These are phyloP conservation scores for Andrena hattorfiana DNA, from an alignment of 2,888 invertebrate genomes.

Conservation along the genomic window DNA sequence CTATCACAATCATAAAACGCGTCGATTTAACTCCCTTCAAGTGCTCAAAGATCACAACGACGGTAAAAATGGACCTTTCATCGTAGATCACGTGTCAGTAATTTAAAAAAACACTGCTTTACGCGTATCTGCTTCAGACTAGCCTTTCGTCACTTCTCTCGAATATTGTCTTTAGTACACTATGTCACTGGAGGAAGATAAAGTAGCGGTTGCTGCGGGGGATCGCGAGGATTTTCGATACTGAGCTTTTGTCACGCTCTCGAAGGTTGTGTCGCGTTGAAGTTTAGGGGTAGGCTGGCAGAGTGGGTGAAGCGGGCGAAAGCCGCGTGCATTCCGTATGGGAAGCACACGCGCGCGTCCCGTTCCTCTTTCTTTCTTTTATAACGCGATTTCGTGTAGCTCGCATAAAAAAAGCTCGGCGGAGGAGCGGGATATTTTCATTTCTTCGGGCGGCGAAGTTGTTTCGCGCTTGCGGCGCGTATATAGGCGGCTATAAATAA, in stretches of 20 bases:
- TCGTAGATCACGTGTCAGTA: no score
- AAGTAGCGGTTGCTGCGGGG: constrained; percentile 11
- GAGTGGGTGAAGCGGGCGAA: constrained; percentile 31
- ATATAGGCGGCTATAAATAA: constrained; percentile 45
- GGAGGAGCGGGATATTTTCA: constrained; percentile 39
- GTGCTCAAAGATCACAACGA: no score
- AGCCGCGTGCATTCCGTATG: constrained; percentile 42
- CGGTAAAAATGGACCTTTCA: no score
- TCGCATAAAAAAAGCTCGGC: constrained; percentile 25
- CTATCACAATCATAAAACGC: no score
- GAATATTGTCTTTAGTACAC: constrained; percentile 16
- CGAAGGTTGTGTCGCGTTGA: constrained; percentile 36
- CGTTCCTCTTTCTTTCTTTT: constrained; percentile 34
- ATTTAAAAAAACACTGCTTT: neutral
- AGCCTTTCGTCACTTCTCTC: neutral
- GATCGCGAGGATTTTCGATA: constrained; percentile 48
- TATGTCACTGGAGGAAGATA: constrained; percentile 37
- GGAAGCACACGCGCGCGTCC: constrained; percentile 41
- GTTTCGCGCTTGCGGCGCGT: constrained; percentile 28
- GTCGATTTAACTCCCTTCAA: no score
- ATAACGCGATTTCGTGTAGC: constrained; percentile 45
- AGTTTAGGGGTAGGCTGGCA: neutral
- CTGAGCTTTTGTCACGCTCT: constrained; percentile 38
- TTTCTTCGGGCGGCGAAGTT: constrained; percentile 28
- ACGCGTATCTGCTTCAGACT: neutral